Conservation (phyloP, 2,888 invertebrate genomes). For the Phrixothrix hirtus region DNA sequence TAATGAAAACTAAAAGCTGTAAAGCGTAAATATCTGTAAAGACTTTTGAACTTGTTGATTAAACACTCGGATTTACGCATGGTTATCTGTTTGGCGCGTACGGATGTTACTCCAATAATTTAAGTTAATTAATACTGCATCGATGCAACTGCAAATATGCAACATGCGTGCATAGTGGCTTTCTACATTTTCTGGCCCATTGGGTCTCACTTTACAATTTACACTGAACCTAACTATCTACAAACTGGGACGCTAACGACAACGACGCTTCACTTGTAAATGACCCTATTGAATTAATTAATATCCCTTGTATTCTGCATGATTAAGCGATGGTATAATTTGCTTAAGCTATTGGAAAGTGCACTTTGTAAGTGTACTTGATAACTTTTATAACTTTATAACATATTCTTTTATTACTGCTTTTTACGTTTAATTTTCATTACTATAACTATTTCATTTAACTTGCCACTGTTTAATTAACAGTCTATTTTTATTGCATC, state of each 20-base stretch:
- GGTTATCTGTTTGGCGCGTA: no score
- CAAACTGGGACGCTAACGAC: constrained; percentile 36
- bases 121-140: constrained; percentile 29
- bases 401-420: no score
- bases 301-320: constrained; percentile 24
- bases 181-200: constrained; percentile 43
- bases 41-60: constrained; percentile 15
- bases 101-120: no score
- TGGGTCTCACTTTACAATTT: constrained; percentile 46
- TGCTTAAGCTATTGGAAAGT: constrained; percentile 24
- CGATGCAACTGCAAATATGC: constrained; percentile 19
- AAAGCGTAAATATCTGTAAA: constrained; percentile 15
- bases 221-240: constrained; percentile 40
- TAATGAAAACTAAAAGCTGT: constrained; percentile 27
- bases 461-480: no score
- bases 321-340: constrained; percentile 27
- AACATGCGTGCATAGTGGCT: constrained; percentile 37
- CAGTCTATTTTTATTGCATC: no score
- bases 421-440: no score
- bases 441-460: no score
- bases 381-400: no score
- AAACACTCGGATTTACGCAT: constrained; percentile 9
- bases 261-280: constrained; percentile 38
- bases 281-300: constrained; percentile 32
- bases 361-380: no score